Base-by-base conservation (phyloP, 2,888 invertebrate genomes). In the Sminthurides aquaticus region DNA sequence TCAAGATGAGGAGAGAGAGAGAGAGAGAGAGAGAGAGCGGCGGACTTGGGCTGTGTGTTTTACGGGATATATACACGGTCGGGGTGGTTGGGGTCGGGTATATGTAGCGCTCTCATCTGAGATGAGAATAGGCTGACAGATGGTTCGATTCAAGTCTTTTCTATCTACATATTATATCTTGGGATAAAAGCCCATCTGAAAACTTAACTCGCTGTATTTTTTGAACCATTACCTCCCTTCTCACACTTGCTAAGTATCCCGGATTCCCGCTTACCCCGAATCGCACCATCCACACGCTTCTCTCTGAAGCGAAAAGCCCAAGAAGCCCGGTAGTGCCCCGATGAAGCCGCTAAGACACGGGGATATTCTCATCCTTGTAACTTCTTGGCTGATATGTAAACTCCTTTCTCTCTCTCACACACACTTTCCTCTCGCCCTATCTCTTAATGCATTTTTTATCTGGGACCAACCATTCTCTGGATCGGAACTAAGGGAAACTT, bases 381-480 rank as follows among this genome's bases (percentile, higher is more conserved):
- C 52, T 52, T 52, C 20, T 52, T 52, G 22, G 52, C 52, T 20
- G 5, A 8, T 56, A 56, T 27, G 27, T 26, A 27, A 34, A 58
- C 27, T 58, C 28, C 2, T 55, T 15, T 55, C 22, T 52, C 29
- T 24, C 5, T 49, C 52, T 20, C 49, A 52, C 52, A 52, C 52
- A 11, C 15, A 24, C 61, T n/a, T 27, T 15, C 20, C 11, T 29
- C 26, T 20, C 48, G 26, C 57, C 22, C 54, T 25, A 55, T 29
- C 28, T 54, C 34, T 59, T 64, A 65, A 65, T 65, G 65, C 65
- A 65, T 65, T 65, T 65, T 65, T 65, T 65, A 65, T 65, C 65
- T 65, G 26, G 5, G 29, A 18, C 28, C 48, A 20, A 24, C 26
- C 52, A 52, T 52, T 18, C 52, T 8, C 15, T 20, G 5, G 20